Evolutionary conservation across 1,140 invertebrate genomes (phyloP).

Genomic region (Rhagoletis zephyria): DNA sequence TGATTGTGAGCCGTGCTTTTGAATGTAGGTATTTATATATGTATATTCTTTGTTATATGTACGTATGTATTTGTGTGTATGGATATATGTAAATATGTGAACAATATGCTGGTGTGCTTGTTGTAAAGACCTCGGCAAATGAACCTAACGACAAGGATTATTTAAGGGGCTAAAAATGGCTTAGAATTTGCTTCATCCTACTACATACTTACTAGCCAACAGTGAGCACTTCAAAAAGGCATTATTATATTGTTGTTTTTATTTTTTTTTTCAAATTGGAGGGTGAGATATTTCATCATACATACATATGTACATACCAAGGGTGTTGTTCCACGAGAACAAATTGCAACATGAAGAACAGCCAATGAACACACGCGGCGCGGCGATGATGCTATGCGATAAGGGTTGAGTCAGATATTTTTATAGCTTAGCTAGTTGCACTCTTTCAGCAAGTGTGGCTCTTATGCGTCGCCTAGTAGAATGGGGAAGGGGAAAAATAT

Average conservation of each 20-base stretch:
- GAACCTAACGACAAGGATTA: constrained; percentile 45
- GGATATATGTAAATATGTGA: neutral
- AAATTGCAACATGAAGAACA: neutral
- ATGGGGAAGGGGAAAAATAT: neutral
- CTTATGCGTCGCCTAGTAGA: neutral
- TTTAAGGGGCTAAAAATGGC: neutral
- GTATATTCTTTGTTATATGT: neutral
- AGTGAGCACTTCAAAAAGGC: neutral
- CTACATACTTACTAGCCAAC: neutral
- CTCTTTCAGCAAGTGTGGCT: constrained; percentile 8
- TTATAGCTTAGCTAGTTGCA: neutral
- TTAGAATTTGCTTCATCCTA: neutral
- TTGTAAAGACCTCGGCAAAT: constrained; percentile 28
- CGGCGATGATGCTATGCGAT: neutral
- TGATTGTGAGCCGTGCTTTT: neutral
- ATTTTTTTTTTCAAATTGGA: neutral
- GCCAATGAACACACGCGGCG: neutral
- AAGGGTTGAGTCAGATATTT: neutral
- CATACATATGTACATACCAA: neutral
- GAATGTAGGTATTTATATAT: neutral
- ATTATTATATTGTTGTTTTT: neutral
- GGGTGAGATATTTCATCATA: neutral
- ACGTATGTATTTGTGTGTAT: neutral
- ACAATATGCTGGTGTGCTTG: neutral
- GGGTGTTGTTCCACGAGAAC: neutral